Evolutionary conservation across 2,888 invertebrate genomes (phyloP).

Genomic region (Syritta pipiens): DNA sequence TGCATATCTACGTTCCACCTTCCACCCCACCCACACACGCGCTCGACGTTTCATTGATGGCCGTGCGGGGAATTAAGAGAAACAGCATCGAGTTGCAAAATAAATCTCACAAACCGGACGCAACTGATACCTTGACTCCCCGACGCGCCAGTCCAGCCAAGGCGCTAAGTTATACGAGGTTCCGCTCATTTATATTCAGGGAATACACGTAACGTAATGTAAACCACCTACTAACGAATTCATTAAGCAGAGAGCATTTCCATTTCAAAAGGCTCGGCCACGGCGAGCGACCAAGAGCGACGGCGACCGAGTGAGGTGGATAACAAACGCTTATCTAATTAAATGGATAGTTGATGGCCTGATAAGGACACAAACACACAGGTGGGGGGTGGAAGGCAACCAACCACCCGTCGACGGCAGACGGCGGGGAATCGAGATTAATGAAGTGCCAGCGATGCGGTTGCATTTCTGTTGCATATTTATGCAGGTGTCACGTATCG

Average conservation of each 20-base stretch:
- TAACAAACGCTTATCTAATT: conserved; percentile 65
- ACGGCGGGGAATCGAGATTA: conserved; percentile 28
- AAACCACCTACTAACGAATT: conserved; percentile 67
- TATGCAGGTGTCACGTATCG: too few relatives aligned
- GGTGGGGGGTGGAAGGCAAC: not conserved
- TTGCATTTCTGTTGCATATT: conserved; percentile 52
- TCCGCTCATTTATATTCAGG: conserved; percentile 64
- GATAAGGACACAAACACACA: conserved; percentile 22
- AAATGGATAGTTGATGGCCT: conserved; percentile 59
- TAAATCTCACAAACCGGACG: conserved; percentile 46
- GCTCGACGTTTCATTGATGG: conserved; percentile 36
- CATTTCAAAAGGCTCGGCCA: conserved; percentile 61
- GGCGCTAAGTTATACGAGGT: conserved; percentile 47
- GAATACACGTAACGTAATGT: too few relatives aligned
- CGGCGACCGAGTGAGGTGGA: conserved; percentile 1
- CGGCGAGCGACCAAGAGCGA: not conserved
- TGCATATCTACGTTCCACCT: too few relatives aligned
- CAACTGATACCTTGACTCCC: conserved; percentile 9
- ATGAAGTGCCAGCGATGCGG: conserved; percentile 47
- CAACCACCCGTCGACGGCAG: not conserved
- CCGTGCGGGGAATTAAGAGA: conserved; percentile 36
- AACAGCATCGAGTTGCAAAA: conserved; percentile 45
- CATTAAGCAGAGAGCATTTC: conserved; percentile 65
- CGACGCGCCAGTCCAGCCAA: not conserved
- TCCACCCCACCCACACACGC: too few relatives aligned